Evolutionary conservation across 2,797 vertebrate species (phyloP), one percentile per base, ranked within the genome.

Genomic region (Phrynocephalus guinanensis): DNA sequence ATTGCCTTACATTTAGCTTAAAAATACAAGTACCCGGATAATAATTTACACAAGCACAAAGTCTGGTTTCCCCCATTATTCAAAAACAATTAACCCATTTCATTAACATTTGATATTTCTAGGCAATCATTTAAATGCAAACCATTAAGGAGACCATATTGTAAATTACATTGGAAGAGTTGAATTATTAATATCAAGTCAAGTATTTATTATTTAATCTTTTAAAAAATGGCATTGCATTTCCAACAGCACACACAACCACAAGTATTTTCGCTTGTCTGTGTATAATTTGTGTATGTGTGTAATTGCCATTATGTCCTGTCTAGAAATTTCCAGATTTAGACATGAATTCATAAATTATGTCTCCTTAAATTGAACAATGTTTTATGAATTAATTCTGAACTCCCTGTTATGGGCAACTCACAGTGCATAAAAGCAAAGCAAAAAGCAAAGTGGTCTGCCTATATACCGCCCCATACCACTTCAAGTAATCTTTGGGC

Each of bases 1-100:
- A 63, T 22, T 67, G 48, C 67, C 67, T 89, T 75, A 89, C 89
- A 63, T 91, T 90, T 84, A 71, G 24, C 75, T 91, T 80, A 30
- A 0, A 1, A 52, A 78, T 63, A 75, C 11, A 60, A 38, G 18
- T 48, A 60, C 44, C 18, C 79, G 28, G 70, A 84, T 48, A 73
- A 75, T 71, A 66, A 70, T 83, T 83, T 70, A 60, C 50, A 77
- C 73, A 75, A 67, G 68, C 8, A 8, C 52, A 84, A 67, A 84
- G 28, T 73, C 76, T 33, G 8, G 18, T 79, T 66, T 72, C 33
- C 28, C 76, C 16, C 33, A 66, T 88, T n/a, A 83, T 70, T 83
- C 60, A 73, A 88, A 73, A 83, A 63, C 18, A 10, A 66, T 79
- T n/a, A 79, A 88, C 52, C n/a, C 67, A 79, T 72, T 84, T 84